Percentiles rank a stretch among this genome's conserved stretches.
These are phyloP conservation scores for Aeoliscus strigatus DNA, from an alignment of 2,797 vertebrate genomes.

Conservation along the genomic window DNA sequence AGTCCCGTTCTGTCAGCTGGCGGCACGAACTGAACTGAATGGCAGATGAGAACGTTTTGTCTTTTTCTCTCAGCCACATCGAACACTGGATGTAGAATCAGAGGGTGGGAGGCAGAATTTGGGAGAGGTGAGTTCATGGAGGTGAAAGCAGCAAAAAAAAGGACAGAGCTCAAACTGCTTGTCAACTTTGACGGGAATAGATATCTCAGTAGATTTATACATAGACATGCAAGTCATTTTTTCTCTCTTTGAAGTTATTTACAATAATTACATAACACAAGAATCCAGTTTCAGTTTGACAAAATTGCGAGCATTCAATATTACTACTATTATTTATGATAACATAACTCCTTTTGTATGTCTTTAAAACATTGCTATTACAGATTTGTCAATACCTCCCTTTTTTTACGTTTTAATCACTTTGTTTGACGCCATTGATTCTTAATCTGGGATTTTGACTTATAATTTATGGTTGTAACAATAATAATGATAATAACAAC, in stretches of 20 bases:
- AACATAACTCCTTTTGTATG: constrained; percentile 69
- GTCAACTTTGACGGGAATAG: constrained; percentile 76
- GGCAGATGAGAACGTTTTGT: no score
- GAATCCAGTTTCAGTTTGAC: constrained; percentile 79
- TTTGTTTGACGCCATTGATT: constrained; percentile 50
- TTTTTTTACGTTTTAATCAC: constrained; percentile 48
- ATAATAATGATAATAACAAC: constrained; percentile 35
- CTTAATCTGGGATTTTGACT: constrained; percentile 53
- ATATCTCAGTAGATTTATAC: constrained; percentile 81
- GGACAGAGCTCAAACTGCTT: constrained; percentile 56
- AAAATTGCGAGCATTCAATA: constrained; percentile 79
- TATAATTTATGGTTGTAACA: constrained; percentile 47
- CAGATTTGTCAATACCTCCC: constrained; percentile 55
- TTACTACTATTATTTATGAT: constrained; percentile 73
- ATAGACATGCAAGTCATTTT: constrained; percentile 84
- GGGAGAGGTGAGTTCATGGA: constrained; percentile 4
- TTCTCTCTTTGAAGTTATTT: constrained; percentile 81
- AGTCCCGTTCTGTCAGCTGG: no score
- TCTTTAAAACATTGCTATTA: constrained; percentile 68
- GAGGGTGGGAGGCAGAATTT: no score
- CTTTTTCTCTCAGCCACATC: no score
- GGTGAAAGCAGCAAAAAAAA: constrained; percentile 17
- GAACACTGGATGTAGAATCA: no score
- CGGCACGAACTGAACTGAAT: no score
- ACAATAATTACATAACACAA: constrained; percentile 86